Percentiles rank a stretch among this genome's conserved stretches.
Conservation (phyloP, 2,888 invertebrate species). For the Julus scandinavius region DNA sequence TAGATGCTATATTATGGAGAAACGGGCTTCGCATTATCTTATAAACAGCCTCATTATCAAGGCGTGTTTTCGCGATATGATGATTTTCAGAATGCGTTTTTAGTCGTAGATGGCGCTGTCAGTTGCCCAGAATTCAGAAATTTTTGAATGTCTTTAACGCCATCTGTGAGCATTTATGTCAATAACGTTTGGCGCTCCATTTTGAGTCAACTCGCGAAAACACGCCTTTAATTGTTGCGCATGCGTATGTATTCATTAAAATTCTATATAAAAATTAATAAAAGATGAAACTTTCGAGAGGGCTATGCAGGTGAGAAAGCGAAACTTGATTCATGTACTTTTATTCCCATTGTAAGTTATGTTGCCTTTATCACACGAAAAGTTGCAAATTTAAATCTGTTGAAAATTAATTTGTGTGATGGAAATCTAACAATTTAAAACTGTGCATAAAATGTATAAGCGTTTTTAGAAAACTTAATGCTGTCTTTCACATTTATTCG, state of each 20-base stretch:
- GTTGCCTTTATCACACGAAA: slow-evolving; percentile 11
- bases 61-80: neutral
- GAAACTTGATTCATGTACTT: neutral
- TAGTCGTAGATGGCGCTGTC: neutral
- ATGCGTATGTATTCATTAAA: neutral
- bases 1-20: neutral
- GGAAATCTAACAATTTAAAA: neutral
- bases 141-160: no score
- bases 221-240: neutral
- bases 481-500: neutral
- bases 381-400: slow-evolving; percentile 17
- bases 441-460: slow-evolving; percentile 29
- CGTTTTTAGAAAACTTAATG: neutral
- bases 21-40: neutral
- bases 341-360: neutral
- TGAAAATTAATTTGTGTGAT: slow-evolving; percentile 1
- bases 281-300: neutral
- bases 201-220: neutral
- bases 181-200: no score
- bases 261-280: neutral
- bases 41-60: neutral
- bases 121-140: no score
- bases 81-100: neutral
- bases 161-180: no score
- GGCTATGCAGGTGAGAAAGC: neutral